Conservation (phyloP, 2,113 vertebrate genomes). For the Halichoeres trimaculatus region DNA sequence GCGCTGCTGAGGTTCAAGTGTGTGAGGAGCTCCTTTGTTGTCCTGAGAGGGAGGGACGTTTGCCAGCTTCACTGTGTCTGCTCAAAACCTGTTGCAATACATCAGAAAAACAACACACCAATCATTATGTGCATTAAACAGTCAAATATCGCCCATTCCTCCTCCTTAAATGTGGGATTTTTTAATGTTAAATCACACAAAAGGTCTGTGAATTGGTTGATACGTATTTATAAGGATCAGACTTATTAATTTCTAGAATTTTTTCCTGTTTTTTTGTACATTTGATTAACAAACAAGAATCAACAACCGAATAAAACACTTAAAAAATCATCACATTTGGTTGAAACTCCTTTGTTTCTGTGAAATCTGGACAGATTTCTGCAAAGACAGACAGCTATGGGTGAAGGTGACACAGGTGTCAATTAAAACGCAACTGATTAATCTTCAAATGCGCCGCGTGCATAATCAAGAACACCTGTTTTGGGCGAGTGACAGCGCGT, state of each 20-base stretch:
- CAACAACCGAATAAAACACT: too few species aligned
- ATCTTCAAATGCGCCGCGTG: conserved; percentile 25
- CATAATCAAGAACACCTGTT: conserved; percentile 63
- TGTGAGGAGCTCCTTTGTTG: conserved; percentile 16
- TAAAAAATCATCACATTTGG: not conserved
- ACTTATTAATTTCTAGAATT: not conserved
- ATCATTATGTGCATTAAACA: too few species aligned
- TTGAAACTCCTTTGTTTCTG: too few species aligned
- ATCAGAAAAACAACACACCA: not conserved
- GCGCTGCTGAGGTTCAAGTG: conserved; percentile 1
- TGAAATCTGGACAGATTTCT: not conserved
- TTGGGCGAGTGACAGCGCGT: conserved; percentile 56
- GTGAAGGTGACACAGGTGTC: conserved; percentile 7
- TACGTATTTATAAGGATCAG: not conserved
- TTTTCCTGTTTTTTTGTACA: too few species aligned
- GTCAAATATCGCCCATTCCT: not conserved
- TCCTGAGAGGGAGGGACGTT: conserved; percentile 34
- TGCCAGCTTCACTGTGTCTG: conserved; percentile 13
- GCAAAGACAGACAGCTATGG: not conserved
- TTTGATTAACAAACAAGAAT: not conserved
- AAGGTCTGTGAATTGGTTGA: not conserved
- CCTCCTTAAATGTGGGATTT: too few species aligned
- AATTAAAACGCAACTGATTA: not conserved
- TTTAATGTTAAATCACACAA: too few species aligned
- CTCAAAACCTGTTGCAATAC: conserved; percentile 30